Evolutionary conservation across 2,113 vertebrate genomes (phyloP).

Genomic region (Pogona vitticeps): DNA sequence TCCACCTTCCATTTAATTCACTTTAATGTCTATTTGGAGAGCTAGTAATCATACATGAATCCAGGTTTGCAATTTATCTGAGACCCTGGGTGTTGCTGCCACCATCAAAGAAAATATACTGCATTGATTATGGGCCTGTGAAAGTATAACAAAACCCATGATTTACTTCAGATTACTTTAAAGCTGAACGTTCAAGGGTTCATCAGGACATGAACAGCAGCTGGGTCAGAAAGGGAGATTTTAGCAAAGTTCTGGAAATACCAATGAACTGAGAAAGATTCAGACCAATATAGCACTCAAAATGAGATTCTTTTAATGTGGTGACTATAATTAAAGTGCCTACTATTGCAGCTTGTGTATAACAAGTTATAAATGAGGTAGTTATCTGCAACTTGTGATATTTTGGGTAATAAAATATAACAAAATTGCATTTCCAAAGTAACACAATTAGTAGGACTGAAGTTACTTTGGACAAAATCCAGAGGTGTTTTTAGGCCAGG

Average conservation of each 20-base stretch:
- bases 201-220: slow-evolving; percentile 1
- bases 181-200: not conserved
- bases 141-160: slow-evolving; percentile 7
- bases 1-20: slow-evolving; percentile 1
- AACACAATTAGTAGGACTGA: too few relatives aligned
- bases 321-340: not conserved
- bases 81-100: not conserved
- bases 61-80: not conserved
- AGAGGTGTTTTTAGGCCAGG: too few relatives aligned
- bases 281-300: not conserved
- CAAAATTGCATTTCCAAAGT: too few relatives aligned
- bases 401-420: too few relatives aligned
- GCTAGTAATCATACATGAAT: not conserved
- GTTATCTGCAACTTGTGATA: too few relatives aligned
- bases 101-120: not conserved
- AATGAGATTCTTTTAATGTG: not conserved
- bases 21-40: not conserved
- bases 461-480: too few relatives aligned
- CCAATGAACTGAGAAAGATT: not conserved
- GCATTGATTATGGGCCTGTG: not conserved
- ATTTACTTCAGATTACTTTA: slow-evolving; percentile 17
- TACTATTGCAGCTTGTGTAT: not conserved
- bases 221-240: not conserved
- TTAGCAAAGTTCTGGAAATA: not conserved
- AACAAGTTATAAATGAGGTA: too few relatives aligned